Base-by-base conservation (phyloP, 1,140 invertebrate genomes). In the Bombus huntii region DNA sequence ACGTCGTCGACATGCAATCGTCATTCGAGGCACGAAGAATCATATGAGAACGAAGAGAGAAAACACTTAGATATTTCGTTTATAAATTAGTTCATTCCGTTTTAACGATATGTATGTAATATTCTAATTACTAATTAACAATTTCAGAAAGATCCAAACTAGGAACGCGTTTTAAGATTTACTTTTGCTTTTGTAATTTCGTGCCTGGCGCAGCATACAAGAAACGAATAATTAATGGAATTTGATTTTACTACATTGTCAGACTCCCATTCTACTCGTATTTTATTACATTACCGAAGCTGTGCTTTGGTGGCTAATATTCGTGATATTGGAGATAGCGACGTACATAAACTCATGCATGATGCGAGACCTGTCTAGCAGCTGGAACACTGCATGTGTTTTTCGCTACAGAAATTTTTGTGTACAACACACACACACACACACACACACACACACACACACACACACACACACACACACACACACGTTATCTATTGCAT, bases 261-360 rank as follows among this genome's bases (percentile, higher is more conserved):
- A 22, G 71, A 62, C 71, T 82, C 80, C 71, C 80, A 74, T 85
- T 44, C 59, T 62, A 44, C 28, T 81, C 10, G 39, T 78, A 78
- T 65, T 81, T 42, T 42, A 47, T 71, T 77, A n/a, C 57, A n/a
- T 76, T 72, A 22, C 10, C 31, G 76, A 70, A 87, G 76, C 44
- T 85, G 47, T 47, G 87, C 77, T 73, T 85, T 47, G 47, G 47
- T 65, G 34, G 22, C 28, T 65, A 77, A 39, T 68, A 25, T 42
- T 83, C 73, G 62, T 76, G 44, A 68, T 78, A 70, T 59, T 47
- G 10, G 12, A 42, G 18, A 34, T 71, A 71, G 71, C 37, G 25
- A 75, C 62, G 42, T 83, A 53, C 39, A 65, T 78, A 59, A 66
- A 78, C 22, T 34, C 10, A 39, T 37, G 53, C n/a, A 39, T 39